phyloP scores from a whole-genome alignment of 1,140 invertebrate species.

The Drosophila ercepeae region DNA sequence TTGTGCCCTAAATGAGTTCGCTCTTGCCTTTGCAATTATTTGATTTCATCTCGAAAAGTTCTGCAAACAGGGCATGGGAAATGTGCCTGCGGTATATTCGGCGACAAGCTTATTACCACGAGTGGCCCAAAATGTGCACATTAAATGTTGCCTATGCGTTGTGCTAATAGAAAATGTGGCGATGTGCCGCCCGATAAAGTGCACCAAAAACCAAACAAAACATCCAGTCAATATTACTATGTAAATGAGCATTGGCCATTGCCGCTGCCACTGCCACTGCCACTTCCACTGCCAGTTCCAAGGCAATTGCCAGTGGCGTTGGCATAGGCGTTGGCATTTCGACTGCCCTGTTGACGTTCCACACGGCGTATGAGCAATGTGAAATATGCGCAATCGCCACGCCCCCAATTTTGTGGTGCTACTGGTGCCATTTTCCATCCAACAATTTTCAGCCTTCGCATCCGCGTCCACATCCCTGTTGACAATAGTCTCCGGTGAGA shows the following conservation, averaged over 20 bases:
- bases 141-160: constrained; percentile 78
- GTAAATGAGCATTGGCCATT: constrained; percentile 71
- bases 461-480: constrained; percentile 25
- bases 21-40: constrained; percentile 70
- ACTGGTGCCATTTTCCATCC: constrained; percentile 23
- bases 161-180: constrained; percentile 76
- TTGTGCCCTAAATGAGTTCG: constrained; percentile 78
- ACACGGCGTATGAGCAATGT: constrained; percentile 75
- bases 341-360: constrained; percentile 40
- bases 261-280: constrained; percentile 26
- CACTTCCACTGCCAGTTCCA: constrained; percentile 16
- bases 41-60: constrained; percentile 78
- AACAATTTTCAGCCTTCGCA: not conserved
- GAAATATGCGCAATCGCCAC: constrained; percentile 64
- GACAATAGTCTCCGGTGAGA: constrained; percentile 69
- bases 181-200: constrained; percentile 74
- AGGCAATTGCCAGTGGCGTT: constrained; percentile 49
- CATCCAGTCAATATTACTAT: constrained; percentile 74
- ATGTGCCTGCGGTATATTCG: constrained; percentile 47
- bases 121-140: constrained; percentile 63
- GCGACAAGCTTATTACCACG: constrained; percentile 69
- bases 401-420: constrained; percentile 33
- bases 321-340: constrained; percentile 32
- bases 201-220: constrained; percentile 54
- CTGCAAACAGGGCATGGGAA: constrained; percentile 30